These are phyloP conservation scores for Motacilla alba DNA, from an alignment of 2,113 vertebrate genomes.

Conservation along the genomic window DNA sequence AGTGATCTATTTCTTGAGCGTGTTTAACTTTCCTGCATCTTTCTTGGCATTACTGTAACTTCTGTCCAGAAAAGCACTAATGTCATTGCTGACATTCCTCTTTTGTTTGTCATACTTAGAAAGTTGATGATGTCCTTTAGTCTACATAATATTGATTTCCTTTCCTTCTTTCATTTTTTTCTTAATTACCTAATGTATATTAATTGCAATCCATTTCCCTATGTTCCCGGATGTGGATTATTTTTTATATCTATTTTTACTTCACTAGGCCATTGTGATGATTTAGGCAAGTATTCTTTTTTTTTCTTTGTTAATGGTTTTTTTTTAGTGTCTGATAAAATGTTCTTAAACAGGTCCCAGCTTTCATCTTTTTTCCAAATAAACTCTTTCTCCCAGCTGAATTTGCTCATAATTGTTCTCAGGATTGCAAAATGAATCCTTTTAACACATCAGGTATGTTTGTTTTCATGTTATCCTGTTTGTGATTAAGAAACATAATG, in stretches of 20 bases:
- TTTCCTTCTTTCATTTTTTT: background rate
- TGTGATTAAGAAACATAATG: conserved; percentile 12
- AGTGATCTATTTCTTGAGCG: background rate
- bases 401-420: conserved; percentile 12
- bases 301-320: background rate
- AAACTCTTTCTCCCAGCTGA: background rate
- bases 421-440: conserved; percentile 1
- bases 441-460: conserved; percentile 16
- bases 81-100: background rate
- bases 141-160: background rate
- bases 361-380: conserved; percentile 17
- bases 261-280: background rate
- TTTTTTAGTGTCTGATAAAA: background rate
- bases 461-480: conserved; percentile 11
- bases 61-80: background rate
- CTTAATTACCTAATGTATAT: background rate
- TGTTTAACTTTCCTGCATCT: background rate
- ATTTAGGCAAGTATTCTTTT: background rate
- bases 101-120: background rate
- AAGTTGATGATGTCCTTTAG: background rate
- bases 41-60: background rate
- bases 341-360: background rate
- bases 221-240: background rate
- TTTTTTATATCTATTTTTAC: conserved; percentile 3
- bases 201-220: conserved; percentile 7